Base-by-base conservation (phyloP, 2,888 invertebrate species). In the Aplocera efformata region DNA sequence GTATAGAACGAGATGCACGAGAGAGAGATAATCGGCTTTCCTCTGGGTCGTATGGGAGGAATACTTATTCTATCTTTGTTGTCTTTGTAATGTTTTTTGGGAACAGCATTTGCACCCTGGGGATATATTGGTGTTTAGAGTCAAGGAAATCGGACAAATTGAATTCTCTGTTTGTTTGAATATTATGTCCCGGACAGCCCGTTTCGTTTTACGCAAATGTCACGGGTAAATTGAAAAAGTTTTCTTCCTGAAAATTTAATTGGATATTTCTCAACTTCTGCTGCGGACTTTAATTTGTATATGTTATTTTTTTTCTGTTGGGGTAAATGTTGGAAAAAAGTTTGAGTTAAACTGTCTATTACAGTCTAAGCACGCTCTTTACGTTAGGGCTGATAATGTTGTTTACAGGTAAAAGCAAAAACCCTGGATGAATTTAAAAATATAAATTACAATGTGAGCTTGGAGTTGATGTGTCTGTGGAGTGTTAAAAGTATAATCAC, bases 151-250 rank as follows among this genome's bases (percentile, higher is more conserved):
- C 59, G 61, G 59, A 62, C 65, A 68, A 67, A 71, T 68, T 64
- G 67, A 73, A 72, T 73, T 66, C 53, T 61, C 52, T 60, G 61
- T 63, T 67, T 66, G 67, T 71, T 64, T 66, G 56, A 62, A 64
- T 62, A 60, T 63, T 58, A 60, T 63, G 42, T 48, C 39, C 38
- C 25, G 48, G 40, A 27, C 32, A 42, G 41, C 43, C 36, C 32
- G 37, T 23, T 28, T 35, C 46, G 33, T 37, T 30, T 43, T 32
- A 48, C 48, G 50, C 32, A 34, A 38, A 35, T 50, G 50, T 50
- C 42, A 43, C 42, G 41, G 34, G 24, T 33, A 55, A 54, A 55
- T 55, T 55, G 48, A 55, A 52, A 52, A 55, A 55, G 52, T 55
- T 55, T 35, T 42, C 39, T 42, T 41, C 42, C 38, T 33, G 33